These are phyloP conservation scores for Sphyrna mokarran DNA, from an alignment of 2,113 vertebrate species.

Conservation along the genomic window DNA sequence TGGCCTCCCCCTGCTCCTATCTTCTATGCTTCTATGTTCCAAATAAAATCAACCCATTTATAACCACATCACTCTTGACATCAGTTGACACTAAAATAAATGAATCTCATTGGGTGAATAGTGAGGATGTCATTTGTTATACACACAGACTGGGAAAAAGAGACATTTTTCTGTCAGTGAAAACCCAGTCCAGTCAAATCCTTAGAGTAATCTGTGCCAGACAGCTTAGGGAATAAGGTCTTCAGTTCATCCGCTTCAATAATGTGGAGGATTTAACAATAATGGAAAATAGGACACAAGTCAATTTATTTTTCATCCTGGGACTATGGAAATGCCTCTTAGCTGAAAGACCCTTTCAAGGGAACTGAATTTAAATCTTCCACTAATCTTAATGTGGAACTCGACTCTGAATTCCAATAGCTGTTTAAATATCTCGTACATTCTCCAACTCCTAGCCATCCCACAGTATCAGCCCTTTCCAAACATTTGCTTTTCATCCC, in stretches of 20 bases:
- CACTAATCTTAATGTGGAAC: slow-evolving; percentile 5
- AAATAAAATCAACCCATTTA: background rate
- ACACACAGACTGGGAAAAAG: background rate
- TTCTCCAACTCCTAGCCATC: background rate
- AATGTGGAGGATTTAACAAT: slow-evolving; percentile 8
- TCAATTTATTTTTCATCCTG: slow-evolving; percentile 32
- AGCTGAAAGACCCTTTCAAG: background rate
- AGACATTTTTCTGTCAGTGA: background rate
- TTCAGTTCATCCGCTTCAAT: background rate
- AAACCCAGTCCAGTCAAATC: background rate
- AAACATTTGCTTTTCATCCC: background rate
- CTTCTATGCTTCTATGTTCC: background rate
- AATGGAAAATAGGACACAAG: slow-evolving; percentile 18
- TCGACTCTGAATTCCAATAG: background rate
- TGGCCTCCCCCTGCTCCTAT: too few species aligned
- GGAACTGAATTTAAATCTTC: slow-evolving; percentile 22
- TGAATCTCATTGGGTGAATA: background rate
- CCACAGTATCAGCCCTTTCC: background rate
- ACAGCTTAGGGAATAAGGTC: background rate
- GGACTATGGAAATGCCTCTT: background rate
- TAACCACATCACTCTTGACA: background rate
- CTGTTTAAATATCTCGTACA: background rate
- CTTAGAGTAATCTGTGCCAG: background rate
- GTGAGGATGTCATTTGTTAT: background rate
- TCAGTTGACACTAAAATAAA: background rate